Percentiles rank a stretch among this genome's conserved stretches.
These are phyloP conservation scores for Leptobrachium ailaonicum DNA, from an alignment of 2,113 vertebrate species.

Conservation along the genomic window DNA sequence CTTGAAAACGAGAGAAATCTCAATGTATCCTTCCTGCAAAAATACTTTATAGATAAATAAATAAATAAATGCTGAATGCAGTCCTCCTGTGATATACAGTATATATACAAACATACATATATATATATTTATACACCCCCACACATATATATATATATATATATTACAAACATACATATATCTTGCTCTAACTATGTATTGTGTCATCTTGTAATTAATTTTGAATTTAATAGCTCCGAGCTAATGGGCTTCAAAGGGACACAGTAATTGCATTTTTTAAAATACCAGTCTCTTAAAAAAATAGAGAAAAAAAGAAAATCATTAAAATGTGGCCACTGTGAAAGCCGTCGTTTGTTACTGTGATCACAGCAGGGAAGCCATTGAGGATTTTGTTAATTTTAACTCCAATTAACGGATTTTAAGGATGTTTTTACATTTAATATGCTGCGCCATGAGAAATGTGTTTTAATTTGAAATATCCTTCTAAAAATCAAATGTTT, in stretches of 20 bases:
- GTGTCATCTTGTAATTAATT: not conserved
- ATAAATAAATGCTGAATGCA: no score
- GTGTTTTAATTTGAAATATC: no score
- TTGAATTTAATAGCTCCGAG: not conserved
- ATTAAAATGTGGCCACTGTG: not conserved
- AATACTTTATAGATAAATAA: no score
- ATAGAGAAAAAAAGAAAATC: not conserved
- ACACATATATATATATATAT: not conserved
- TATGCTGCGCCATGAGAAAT: no score
- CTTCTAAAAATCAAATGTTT: no score
- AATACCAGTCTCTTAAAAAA: not conserved
- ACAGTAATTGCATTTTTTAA: constrained; percentile 6
- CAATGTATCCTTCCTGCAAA: no score
- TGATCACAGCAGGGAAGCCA: constrained; percentile 13
- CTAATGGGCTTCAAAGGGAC: constrained; percentile 6
- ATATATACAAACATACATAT: no score
- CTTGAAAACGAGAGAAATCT: no score
- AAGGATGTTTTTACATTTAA: not conserved
- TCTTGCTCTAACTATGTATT: not conserved
- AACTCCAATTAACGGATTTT: constrained; percentile 18
- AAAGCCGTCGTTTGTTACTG: constrained; percentile 9
- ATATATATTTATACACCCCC: no score
- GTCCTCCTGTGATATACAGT: no score
- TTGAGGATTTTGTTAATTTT: constrained; percentile 7
- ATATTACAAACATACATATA: not conserved